phyloP scores from a whole-genome alignment of 2,113 vertebrate genomes.

The Polyodon spathula region DNA sequence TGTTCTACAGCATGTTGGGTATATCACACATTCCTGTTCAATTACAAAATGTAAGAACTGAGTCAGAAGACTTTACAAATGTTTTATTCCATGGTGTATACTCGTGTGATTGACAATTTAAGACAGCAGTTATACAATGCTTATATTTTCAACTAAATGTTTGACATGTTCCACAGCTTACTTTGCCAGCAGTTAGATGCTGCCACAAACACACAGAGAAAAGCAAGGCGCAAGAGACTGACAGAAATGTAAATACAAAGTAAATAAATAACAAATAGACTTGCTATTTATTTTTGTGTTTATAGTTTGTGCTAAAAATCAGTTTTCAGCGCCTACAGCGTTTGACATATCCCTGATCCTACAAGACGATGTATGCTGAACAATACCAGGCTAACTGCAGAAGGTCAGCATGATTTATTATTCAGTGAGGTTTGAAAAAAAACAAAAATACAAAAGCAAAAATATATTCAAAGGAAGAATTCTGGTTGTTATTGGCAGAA shows the following conservation, averaged over 20 bases:
- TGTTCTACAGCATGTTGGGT: background rate
- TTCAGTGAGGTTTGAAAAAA: conserved; percentile 11
- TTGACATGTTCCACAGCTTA: conserved; percentile 10
- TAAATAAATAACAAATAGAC: conserved; percentile 40
- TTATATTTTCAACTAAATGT: conserved; percentile 5
- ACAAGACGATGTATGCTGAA: conserved; percentile 24
- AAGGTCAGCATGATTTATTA: conserved; percentile 12
- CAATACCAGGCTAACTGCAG: conserved; percentile 13
- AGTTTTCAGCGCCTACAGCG: conserved; percentile 24
- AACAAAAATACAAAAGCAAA: conserved; percentile 14
- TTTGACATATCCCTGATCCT: conserved; percentile 42
- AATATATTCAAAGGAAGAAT: conserved; percentile 7
- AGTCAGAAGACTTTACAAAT: background rate
- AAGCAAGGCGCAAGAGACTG: conserved; percentile 17
- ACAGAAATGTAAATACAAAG: conserved; percentile 50
- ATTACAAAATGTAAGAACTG: conserved; percentile 1
- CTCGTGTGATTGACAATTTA: conserved; percentile 1
- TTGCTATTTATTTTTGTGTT: conserved; percentile 59
- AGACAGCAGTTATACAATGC: background rate
- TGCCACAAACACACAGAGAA: conserved; percentile 21
- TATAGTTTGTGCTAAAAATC: conserved; percentile 47
- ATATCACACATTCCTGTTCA: background rate
- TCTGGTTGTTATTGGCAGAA: conserved; percentile 10
- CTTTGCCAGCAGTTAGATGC: conserved; percentile 5
- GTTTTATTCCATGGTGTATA: background rate